Evolutionary conservation across 2,888 invertebrate genomes (phyloP), one percentile per base, ranked within the genome.

Genomic region (Ectropis crepuscularia): DNA sequence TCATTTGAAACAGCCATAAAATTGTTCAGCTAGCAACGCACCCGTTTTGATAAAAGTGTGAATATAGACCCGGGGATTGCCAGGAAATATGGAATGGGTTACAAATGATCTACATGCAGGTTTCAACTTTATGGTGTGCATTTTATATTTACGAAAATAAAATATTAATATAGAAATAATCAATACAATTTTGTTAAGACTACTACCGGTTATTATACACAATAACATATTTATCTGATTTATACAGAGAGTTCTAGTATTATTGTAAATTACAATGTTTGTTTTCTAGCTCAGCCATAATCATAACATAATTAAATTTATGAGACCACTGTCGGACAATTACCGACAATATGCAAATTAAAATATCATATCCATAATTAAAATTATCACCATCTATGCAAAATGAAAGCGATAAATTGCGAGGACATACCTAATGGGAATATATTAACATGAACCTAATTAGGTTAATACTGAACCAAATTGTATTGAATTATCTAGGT

Each of bases 1-100:
- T 78, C 82, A 79, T 84, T 83, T 78, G 64, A 74, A 74, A 76
- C 65, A 72, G 71, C 70, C 67, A 77, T 74, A 76, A 78, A 74
- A 73, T 63, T 63, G 69, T 71, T 72, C 73, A 74, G 65, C 62
- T 67, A 67, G 63, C 62, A 64, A 67, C 69, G 65, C 67, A 68
- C 58, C 60, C 61, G 73, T 69, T 71, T 67, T 71, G 61, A 66
- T 67, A 70, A 70, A 74, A 67, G 65, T 61, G 49, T 43, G 57
- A 66, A 61, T 63, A 61, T 61, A 53, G 64, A 39, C 58, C 63
- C 62, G 45, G 51, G 55, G 58, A 64, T 67, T 69, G 48, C 39
- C 61, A 42, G 51, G 16, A 59, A 47, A 74, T 73, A 68, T 71
- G 65, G 50, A 48, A 43, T 49, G 43, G 43, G 45, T 63, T 66